Conservation (phyloP, 2,888 invertebrate species). For the Agrotis exclamationis region DNA sequence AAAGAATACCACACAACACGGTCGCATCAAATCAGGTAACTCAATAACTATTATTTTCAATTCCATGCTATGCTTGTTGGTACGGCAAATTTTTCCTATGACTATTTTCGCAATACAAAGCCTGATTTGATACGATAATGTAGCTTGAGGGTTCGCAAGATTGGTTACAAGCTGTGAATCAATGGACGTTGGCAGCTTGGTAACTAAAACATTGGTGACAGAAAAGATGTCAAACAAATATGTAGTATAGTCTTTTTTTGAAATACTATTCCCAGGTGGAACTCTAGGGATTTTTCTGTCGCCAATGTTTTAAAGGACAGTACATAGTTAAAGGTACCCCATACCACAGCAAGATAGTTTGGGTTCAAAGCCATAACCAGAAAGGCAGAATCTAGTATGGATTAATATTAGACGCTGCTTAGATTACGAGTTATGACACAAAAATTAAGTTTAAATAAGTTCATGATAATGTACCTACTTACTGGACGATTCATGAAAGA, state of each 20-base stretch:
- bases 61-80: not conserved
- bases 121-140: constrained; percentile 24
- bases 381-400: constrained; percentile 38
- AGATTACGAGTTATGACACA: constrained; percentile 42
- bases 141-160: constrained; percentile 13
- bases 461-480: constrained; percentile 56
- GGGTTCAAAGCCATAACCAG: constrained; percentile 60
- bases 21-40: constrained; percentile 22
- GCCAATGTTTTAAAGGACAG: constrained; percentile 24
- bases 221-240: constrained; percentile 2
- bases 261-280: not conserved
- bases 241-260: not conserved
- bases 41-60: not conserved
- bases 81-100: not conserved
- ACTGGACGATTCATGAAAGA: constrained; percentile 15
- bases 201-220: constrained; percentile 23
- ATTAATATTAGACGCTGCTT: constrained; percentile 44
- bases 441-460: constrained; percentile 22
- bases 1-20: constrained; percentile 40
- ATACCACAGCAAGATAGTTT: constrained; percentile 60
- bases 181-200: constrained; percentile 5
- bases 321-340: constrained; percentile 34
- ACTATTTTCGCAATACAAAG: constrained; percentile 9
- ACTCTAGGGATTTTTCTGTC: constrained; percentile 16
- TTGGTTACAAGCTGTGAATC: constrained; percentile 21